Conservation (phyloP, 2,113 vertebrate species). For the Neopipo cinnamomea region DNA sequence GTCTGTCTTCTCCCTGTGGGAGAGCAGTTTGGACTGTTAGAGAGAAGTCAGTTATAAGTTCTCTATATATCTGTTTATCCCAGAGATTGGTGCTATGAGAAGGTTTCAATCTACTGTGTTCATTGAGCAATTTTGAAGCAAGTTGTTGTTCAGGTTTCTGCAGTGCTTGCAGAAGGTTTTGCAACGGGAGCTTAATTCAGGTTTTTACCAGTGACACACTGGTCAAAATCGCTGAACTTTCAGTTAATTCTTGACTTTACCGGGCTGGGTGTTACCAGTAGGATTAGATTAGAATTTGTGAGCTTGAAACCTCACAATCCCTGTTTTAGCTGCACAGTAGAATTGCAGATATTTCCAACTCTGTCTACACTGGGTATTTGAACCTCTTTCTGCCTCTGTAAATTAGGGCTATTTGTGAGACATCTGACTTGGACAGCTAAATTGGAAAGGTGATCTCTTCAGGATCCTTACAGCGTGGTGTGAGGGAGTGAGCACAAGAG, state of each 20-base stretch:
- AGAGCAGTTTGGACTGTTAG: not conserved
- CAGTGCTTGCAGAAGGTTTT: not conserved
- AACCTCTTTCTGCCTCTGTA: not conserved
- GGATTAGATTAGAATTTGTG: not conserved
- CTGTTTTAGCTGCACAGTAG: not conserved
- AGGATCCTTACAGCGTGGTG: not conserved
- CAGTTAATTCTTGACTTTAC: not conserved
- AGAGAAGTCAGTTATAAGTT: not conserved
- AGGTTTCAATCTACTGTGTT: not conserved
- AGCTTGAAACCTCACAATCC: not conserved
- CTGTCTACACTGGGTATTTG: not conserved
- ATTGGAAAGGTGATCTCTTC: not conserved
- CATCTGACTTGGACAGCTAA: not conserved
- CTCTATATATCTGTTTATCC: not conserved
- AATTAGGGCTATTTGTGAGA: not conserved
- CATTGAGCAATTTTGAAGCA: slow-evolving; percentile 14
- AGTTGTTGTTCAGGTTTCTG: slow-evolving; percentile 16
- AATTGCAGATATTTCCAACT: not conserved
- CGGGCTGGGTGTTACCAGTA: not conserved
- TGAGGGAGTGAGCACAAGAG: not conserved
- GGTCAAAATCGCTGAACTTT: not conserved
- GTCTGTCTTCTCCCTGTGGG: not conserved
- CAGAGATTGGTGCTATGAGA: not conserved
- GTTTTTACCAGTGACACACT: not conserved
- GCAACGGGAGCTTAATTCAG: slow-evolving; percentile 24